Evolutionary conservation across 2,888 invertebrate species (phyloP).

Genomic region (Amblyjoppa proteus): DNA sequence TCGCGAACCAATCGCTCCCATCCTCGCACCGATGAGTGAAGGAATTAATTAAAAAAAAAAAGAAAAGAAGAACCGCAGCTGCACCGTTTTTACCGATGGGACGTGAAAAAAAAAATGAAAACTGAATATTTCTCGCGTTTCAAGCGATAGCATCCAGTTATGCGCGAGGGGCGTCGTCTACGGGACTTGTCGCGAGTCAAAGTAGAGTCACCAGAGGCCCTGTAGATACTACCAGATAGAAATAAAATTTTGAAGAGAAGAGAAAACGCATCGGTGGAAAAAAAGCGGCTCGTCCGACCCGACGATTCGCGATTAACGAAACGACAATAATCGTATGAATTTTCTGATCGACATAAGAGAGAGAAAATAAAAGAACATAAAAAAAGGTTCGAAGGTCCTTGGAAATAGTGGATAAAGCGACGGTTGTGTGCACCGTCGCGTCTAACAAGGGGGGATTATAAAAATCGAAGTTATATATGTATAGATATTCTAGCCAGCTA

Average conservation of each 20-base stretch:
- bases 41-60: neutral
- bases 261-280: conserved; percentile 5
- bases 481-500: conserved; percentile 80
- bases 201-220: conserved; percentile 49
- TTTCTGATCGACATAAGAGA: neutral
- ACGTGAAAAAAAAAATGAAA: conserved; percentile 25
- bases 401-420: conserved; percentile 55
- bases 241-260: neutral
- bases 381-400: conserved; percentile 42
- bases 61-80: neutral
- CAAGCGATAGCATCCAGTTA: neutral
- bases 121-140: conserved; percentile 1
- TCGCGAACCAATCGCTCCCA: neutral
- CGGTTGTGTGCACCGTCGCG: conserved; percentile 47
- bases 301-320: conserved; percentile 34
- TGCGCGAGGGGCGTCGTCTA: conserved; percentile 2
- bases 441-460: conserved; percentile 81
- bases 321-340: conserved; percentile 18
- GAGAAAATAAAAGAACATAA: conserved; percentile 20
- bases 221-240: conserved; percentile 13
- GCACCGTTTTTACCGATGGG: conserved; percentile 14
- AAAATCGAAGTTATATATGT: conserved; percentile 76
- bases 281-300: conserved; percentile 24
- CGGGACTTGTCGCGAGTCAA: conserved; percentile 56
- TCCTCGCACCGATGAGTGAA: neutral